Evolutionary conservation across 2,113 vertebrate genomes (phyloP), one percentile per base, ranked within the genome.

Genomic region (Paramormyrops kingsleyae): DNA sequence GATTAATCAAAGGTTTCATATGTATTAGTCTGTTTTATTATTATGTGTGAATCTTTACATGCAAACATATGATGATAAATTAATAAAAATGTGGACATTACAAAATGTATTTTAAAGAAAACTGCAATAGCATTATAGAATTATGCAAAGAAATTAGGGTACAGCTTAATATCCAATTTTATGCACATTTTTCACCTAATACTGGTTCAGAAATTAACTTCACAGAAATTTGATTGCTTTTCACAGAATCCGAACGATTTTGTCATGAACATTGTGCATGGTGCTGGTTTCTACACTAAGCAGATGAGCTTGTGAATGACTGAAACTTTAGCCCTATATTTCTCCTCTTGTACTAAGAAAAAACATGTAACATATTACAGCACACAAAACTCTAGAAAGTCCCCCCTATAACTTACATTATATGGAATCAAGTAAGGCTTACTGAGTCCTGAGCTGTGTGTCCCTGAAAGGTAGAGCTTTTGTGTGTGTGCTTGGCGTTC

Each of bases 401-500:
- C 15, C 4, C 12, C 13, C 39, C 31, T 77, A 5, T 39, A 39
- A 80, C 35, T 42, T 39, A 6, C 27, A 4, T 77, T 7, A 17
- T 35, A 77, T 19, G 15, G 15, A 39, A 15, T 19, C 15, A 2
- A 19, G 31, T 39, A 7, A 88, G 44, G 50, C 21, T 87, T 42
- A 31, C 19, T 9, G 31, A 35, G 27, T 10, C 87, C 87, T 47
- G 47, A 56, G 21, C 87, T 91, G 90, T 90, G 90, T 88, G 89
- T 17, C 35, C 17, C 35, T 42, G 74, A 19, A 77, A 39, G 35
- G 31, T 8, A 89, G 59, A 35, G 27, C 85, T 90, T 93, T 95
- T 94, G 94, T 8, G 13, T 56, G 85, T 31, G 27, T 93, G 91
- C 94, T 93, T 92, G 90, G 90, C 92, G 91, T 92, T 91, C 90